phyloP scores from a whole-genome alignment of 2,113 vertebrate species.

The Thunnus thynnus region DNA sequence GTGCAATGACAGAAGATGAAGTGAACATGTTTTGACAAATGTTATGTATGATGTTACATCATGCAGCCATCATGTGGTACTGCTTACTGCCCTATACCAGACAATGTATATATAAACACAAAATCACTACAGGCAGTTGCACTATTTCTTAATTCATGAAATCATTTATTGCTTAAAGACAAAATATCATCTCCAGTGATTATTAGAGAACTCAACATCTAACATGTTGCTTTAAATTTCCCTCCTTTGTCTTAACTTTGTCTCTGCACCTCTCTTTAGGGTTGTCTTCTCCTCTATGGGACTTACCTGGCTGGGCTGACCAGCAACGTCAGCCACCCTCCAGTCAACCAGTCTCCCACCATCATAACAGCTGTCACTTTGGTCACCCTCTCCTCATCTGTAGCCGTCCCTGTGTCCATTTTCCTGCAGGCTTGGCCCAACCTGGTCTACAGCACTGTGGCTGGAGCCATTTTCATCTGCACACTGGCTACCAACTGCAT shows the following conservation, averaged over 20 bases:
- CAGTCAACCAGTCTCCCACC: conserved; percentile 96
- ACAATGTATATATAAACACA: too few species aligned
- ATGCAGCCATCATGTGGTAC: too few species aligned
- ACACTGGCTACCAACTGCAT: conserved; percentile 93
- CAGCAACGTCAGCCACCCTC: conserved; percentile 92
- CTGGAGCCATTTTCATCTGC: conserved; percentile 94
- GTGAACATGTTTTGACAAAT: neutral
- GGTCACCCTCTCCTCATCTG: conserved; percentile 85
- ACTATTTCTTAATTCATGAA: too few species aligned
- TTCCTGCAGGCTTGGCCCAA: conserved; percentile 93
- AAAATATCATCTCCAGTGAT: neutral
- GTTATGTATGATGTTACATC: too few species aligned
- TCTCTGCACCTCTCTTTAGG: conserved; percentile 79
- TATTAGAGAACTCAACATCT: neutral
- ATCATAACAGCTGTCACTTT: conserved; percentile 91
- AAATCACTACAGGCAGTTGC: too few species aligned
- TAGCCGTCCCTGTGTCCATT: conserved; percentile 86
- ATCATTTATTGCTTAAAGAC: too few species aligned
- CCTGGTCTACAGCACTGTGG: conserved; percentile 90
- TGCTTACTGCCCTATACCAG: too few species aligned
- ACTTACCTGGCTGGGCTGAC: conserved; percentile 96
- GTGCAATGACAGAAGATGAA: too few species aligned
- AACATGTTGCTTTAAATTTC: neutral
- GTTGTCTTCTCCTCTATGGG: conserved; percentile 91
- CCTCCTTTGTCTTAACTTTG: neutral